Evolutionary conservation across 2,888 invertebrate genomes (phyloP), one percentile per base, ranked within the genome.

Genomic region (Atethmia centrago): DNA sequence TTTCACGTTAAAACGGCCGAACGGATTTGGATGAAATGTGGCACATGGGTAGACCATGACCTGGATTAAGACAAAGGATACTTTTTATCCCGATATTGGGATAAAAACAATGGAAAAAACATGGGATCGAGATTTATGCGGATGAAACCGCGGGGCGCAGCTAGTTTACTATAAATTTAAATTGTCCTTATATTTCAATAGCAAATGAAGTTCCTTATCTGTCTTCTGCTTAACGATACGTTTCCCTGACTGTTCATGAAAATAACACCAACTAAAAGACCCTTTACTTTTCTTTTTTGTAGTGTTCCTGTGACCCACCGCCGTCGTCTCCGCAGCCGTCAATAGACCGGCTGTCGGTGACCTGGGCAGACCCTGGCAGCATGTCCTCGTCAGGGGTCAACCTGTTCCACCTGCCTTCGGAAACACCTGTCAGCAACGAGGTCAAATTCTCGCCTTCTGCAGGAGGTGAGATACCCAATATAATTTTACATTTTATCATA

Each of bases 291-390:
- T 31, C 9, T 31, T 31, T n/a, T 49, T 16, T 36, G 3, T 79
- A 95, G 95, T 93, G 90, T 45, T 94, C 95, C 31, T 93, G 87
- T 77, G 95, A 95, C 91, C 96, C 96, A 77, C 97, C 97, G 73
- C 97, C 97, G 0, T 93, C 97, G 1, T 98, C 97, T 0, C 97
- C 97, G 2, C 97, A 97, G 90, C 97, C 97, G 9, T 97, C 98
- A 2, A 96, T 97, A 67, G 98, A 98, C 91, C 96, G 97, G 68
- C 95, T 98, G 59, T 98, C 98, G 19, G 98, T 98, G 75, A 98
- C 97, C 61, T 98, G 98, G 96, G 97, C 97, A 0, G 96, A 97
- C 47, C 96, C 96, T 21, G 97, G 93, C 83, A 95, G 93, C 85
- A 95, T 96, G 95, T 89, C 93, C 9, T 94, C 96, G 1, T 96